Evolutionary conservation across 2,797 vertebrate species (phyloP).

Genomic region (Anolis apletophallus): DNA sequence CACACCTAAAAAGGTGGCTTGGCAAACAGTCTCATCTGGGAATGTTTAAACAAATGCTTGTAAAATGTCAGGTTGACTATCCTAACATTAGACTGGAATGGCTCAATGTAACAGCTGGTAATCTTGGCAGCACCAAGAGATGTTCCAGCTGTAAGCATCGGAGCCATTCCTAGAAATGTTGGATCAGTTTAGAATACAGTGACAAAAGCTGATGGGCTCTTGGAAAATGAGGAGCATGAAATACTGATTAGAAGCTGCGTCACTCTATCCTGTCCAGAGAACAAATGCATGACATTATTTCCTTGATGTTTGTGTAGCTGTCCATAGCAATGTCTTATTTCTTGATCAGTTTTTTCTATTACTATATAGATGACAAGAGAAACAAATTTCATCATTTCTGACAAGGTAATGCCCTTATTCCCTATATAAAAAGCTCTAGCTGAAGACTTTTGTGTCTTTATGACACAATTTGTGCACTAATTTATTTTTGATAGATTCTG

Average conservation of each 20-base stretch:
- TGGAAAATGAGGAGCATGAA: constrained; percentile 40
- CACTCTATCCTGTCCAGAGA: constrained; percentile 14
- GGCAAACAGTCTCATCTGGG: not conserved
- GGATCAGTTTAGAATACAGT: not conserved
- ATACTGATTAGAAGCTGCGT: not conserved
- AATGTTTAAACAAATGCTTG: not conserved
- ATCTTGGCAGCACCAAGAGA: constrained; percentile 30
- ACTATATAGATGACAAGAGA: not conserved
- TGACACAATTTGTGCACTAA: not conserved
- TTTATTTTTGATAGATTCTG: not conserved
- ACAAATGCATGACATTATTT: constrained; percentile 20
- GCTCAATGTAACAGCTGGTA: constrained; percentile 59
- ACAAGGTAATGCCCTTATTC: constrained; percentile 23
- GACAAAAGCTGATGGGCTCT: not conserved
- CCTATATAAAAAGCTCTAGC: not conserved
- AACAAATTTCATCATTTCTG: constrained; percentile 5
- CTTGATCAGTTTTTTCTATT: not conserved
- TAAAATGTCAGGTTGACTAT: not conserved
- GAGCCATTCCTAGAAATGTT: constrained; percentile 25
- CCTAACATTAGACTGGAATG: constrained; percentile 41
- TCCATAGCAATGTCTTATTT: not conserved
- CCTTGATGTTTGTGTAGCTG: constrained; percentile 25
- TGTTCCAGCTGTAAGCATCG: not conserved
- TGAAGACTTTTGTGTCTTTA: not conserved
- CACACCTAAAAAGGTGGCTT: constrained; percentile 9